Conservation (phyloP, 2,797 vertebrate genomes). For the Mycteria americana region DNA sequence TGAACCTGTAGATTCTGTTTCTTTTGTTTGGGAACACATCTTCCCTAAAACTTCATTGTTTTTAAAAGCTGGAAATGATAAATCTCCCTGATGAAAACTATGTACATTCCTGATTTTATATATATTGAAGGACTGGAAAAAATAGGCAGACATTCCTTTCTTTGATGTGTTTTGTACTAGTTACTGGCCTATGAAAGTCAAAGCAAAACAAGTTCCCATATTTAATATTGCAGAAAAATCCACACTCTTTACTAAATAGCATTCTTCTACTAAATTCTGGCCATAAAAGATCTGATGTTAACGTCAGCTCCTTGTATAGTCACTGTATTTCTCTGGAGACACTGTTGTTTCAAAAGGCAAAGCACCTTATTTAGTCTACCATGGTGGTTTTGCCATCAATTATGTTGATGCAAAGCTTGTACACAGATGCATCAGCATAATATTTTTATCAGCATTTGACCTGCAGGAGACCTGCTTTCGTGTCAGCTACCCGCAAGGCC, state of each 20-base stretch:
- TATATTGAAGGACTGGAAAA: not conserved
- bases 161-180: not conserved
- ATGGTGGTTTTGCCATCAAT: not conserved
- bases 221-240: not conserved
- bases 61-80: not conserved
- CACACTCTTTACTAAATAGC: not conserved
- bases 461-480: not conserved
- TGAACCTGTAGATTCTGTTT: not conserved
- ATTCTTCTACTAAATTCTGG: not conserved
- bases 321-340: not conserved
- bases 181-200: not conserved
- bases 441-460: not conserved
- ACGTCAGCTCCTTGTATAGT: not conserved
- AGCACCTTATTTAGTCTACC: not conserved
- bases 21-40: not conserved
- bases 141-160: not conserved
- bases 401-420: not conserved
- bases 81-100: not conserved
- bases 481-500: not conserved
- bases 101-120: not conserved
- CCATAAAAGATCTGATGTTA: not conserved
- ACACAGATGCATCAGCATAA: not conserved
- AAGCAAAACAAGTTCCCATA: not conserved
- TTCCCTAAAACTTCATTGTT: not conserved
- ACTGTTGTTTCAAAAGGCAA: not conserved